phyloP scores from a whole-genome alignment of 2,888 invertebrate species.

The Amitus sp. region DNA sequence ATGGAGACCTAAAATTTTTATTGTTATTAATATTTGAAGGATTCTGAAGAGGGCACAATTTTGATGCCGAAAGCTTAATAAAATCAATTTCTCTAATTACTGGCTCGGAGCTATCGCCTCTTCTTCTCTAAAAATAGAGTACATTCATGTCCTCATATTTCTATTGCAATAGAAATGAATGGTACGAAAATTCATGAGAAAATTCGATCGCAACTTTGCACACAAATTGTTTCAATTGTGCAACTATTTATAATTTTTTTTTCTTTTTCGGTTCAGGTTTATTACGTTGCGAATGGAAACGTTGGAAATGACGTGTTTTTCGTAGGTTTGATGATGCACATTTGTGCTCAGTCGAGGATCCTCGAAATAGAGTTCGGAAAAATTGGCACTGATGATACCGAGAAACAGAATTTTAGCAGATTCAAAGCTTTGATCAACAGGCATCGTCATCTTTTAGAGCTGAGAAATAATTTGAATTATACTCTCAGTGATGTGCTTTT shows the following conservation, averaged over 20 bases:
- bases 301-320: constrained; percentile 53
- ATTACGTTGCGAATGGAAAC: constrained; percentile 24
- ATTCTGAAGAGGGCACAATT: too few species aligned
- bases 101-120: too few species aligned
- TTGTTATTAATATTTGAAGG: too few species aligned
- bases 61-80: too few species aligned
- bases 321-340: constrained; percentile 53
- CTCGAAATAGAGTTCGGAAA: constrained; percentile 44
- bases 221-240: too few species aligned
- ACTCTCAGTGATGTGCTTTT: constrained; percentile 38
- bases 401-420: constrained; percentile 1
- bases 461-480: constrained; percentile 35
- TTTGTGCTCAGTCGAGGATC: constrained; percentile 58
- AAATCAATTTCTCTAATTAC: too few species aligned
- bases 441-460: constrained; percentile 39
- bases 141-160: too few species aligned
- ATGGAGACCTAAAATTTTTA: too few species aligned
- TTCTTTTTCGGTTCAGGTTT: not conserved
- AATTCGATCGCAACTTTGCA: too few species aligned
- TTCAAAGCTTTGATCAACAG: constrained; percentile 24
- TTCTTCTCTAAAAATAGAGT: too few species aligned
- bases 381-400: constrained; percentile 9
- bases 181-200: too few species aligned
- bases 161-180: too few species aligned
- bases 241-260: not conserved